Base-by-base conservation (phyloP, 2,888 invertebrate species). In the Thereva nobilitata region DNA sequence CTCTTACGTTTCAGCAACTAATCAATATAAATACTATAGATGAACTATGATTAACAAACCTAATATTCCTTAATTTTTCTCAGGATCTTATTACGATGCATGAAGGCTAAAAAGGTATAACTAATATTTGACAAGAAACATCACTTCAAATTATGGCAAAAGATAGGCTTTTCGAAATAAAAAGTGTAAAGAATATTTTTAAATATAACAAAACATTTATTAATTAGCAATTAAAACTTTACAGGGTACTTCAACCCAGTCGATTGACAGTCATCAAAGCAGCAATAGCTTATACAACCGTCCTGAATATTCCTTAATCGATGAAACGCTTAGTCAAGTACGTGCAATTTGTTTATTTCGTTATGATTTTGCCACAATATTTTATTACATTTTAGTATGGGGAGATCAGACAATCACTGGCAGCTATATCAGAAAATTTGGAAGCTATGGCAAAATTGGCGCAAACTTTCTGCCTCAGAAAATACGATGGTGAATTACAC, bases 401-500 rank as follows among this genome's bases (percentile, higher is more conserved):
- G 42, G 78, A 79, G 69, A 78, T 80, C 12, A 78, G 79, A 4
- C 70, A 75, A 50, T 74, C 76, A 42, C 71, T 80, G 63, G 75
- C 76, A 34, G 76, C 75, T 64, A 78, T 80, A 50, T 76, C 75
- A 10, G 71, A 72, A 41, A 80, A 80, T 72, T 71, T 80, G 67
- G 78, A 80, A 54, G 73, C 76, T 41, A 80, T 80, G 80, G 76
- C 74, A 67, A 78, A 79, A 49, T 77, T 79, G 77, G 74, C 78
- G 4, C 80, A 80, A 70, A 75, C 77, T 1, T 75, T 79, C 35
- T 76, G 78, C 68, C 74, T 80, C 65, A 76, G 78, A 54, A 77
- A 77, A 64, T 77, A 79, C 54, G 76, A 76, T 70, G 79, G 80
- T 79, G 72, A 70, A 64, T 68, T 12, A 12, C 50, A 66, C 37